Conservation (phyloP, 1,140 invertebrate genomes). For the Ruditapes philippinarum region DNA sequence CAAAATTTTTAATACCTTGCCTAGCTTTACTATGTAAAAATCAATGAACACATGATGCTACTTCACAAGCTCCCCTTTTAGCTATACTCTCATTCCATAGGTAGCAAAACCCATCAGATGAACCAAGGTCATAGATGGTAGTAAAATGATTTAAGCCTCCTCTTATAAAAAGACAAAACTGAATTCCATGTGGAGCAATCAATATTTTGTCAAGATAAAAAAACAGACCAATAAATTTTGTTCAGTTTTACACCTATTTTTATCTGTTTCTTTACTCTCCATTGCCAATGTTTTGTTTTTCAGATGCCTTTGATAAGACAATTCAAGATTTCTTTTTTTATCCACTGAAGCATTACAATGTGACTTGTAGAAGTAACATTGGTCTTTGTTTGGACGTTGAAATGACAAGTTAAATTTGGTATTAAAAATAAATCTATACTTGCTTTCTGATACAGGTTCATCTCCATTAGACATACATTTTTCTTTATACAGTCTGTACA, state of each 20-base stretch:
- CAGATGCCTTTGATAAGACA: neutral
- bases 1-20: neutral
- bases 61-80: slow-evolving; percentile 25
- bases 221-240: slow-evolving; percentile 1
- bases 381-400: neutral
- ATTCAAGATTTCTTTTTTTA: neutral
- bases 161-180: slow-evolving; percentile 31
- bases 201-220: slow-evolving; percentile 21
- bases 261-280: slow-evolving; percentile 26
- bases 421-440: neutral
- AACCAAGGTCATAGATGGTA: slow-evolving; percentile 26
- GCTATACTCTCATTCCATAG: slow-evolving; percentile 25
- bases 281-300: neutral
- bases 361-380: slow-evolving; percentile 9
- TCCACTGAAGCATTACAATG: neutral
- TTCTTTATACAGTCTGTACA: neutral
- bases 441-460: neutral
- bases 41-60: neutral
- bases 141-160: slow-evolving; percentile 18
- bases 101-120: neutral
- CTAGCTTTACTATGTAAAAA: slow-evolving; percentile 1
- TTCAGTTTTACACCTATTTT: neutral
- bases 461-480: too few species aligned
- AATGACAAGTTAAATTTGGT: slow-evolving; percentile 26
- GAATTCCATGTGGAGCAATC: neutral